Conservation (phyloP, 2,113 vertebrate genomes). For the Bothrops jararaca region DNA sequence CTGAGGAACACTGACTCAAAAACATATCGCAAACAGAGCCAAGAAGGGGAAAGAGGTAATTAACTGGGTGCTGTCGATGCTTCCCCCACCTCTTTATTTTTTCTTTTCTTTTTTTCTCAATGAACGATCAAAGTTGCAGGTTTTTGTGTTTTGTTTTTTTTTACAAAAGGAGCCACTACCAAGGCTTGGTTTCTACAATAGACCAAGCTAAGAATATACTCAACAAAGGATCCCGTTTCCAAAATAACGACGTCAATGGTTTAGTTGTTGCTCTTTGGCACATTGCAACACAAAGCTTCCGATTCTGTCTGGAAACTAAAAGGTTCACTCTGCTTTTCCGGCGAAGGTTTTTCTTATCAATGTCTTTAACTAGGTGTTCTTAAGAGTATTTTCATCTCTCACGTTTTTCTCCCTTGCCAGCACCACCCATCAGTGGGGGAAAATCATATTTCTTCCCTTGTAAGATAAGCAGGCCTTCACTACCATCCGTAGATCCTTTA, state of each 20-base stretch:
- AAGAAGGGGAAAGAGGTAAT: fast-evolving
- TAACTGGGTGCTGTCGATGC: background rate
- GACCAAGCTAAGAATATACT: background rate
- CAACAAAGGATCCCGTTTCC: background rate
- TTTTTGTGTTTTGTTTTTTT: no score
- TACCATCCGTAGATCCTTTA: background rate
- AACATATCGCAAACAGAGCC: background rate
- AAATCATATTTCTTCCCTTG: background rate
- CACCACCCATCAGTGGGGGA: background rate
- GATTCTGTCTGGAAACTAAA: background rate
- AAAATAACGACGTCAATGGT: background rate
- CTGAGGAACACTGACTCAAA: background rate
- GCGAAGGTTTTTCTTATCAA: background rate
- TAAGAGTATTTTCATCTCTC: background rate
- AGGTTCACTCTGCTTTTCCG: background rate
- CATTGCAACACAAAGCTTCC: background rate
- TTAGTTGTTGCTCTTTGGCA: background rate
- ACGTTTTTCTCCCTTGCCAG: background rate
- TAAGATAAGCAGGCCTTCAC: background rate
- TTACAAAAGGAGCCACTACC: background rate
- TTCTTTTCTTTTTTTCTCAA: background rate
- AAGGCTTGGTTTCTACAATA: fast-evolving
- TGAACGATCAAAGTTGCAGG: background rate
- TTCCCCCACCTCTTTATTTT: background rate
- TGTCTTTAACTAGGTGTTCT: background rate